Conservation (phyloP, 2,797 vertebrate species). For the Anguilla marmorata region DNA sequence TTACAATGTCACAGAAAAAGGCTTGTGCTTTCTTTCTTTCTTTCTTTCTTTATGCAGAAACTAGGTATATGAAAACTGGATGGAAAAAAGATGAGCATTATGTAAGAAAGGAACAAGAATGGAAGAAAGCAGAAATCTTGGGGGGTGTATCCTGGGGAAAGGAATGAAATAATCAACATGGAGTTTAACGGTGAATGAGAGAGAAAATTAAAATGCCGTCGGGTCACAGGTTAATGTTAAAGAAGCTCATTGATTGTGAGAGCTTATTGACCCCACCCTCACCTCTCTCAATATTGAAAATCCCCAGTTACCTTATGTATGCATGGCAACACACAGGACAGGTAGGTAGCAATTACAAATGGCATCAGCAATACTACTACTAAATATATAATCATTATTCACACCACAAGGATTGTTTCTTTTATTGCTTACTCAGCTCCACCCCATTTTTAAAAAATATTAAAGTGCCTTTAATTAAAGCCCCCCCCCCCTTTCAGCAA, state of each 20-base stretch:
- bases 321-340: slow-evolving; percentile 9
- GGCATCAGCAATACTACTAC: slow-evolving; percentile 29
- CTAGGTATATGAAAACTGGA: slow-evolving; percentile 64
- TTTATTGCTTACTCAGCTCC: slow-evolving; percentile 50
- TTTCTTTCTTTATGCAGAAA: slow-evolving; percentile 64
- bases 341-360: slow-evolving; percentile 12
- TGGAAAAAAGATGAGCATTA: slow-evolving; percentile 41
- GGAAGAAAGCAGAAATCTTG: slow-evolving; percentile 26
- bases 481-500: background rate
- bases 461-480: background rate
- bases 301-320: background rate
- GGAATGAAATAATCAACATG: slow-evolving; percentile 58
- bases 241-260: slow-evolving; percentile 49
- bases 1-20: slow-evolving; percentile 78
- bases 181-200: slow-evolving; percentile 41
- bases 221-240: slow-evolving; percentile 55
- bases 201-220: slow-evolving; percentile 34
- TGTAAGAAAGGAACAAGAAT: slow-evolving; percentile 28
- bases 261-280: background rate
- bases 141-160: background rate
- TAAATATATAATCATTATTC: slow-evolving; percentile 46
- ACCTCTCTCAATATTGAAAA: background rate
- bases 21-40: slow-evolving; percentile 75
- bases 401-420: slow-evolving; percentile 50
- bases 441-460: background rate